Conservation (phyloP, 2,888 invertebrate species). For the Lamellibrachia columna region DNA sequence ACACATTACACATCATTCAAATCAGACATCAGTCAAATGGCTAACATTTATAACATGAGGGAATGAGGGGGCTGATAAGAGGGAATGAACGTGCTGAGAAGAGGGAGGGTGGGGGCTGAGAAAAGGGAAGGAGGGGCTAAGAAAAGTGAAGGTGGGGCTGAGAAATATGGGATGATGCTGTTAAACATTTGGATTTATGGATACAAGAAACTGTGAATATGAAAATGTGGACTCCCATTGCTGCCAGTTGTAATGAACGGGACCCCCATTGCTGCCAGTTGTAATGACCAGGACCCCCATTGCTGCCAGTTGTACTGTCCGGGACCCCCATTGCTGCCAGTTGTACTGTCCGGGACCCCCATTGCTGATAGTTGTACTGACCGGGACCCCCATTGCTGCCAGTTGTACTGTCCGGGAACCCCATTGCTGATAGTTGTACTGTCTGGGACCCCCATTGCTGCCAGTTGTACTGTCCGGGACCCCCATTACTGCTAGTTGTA, state of each 20-base stretch:
- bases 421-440: slow-evolving; percentile 28
- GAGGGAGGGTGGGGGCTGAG: too few relatives aligned
- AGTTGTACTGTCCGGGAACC: slow-evolving; percentile 52
- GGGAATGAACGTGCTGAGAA: too few relatives aligned
- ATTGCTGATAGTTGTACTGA: slow-evolving; percentile 38
- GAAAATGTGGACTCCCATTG: too few relatives aligned
- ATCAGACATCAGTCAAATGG: too few relatives aligned
- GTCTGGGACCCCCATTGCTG: slow-evolving; percentile 50
- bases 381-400: slow-evolving; percentile 47
- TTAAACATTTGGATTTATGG: too few relatives aligned
- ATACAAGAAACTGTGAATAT: too few relatives aligned
- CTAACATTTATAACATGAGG: too few relatives aligned
- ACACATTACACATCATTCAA: not conserved
- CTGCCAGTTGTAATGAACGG: slow-evolving; percentile 50
- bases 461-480: slow-evolving; percentile 53
- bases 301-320: slow-evolving; percentile 44
- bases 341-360: slow-evolving; percentile 54
- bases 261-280: slow-evolving; percentile 30
- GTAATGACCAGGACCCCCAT: slow-evolving; percentile 52
- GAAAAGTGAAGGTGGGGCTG: not conserved
- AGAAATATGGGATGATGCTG: too few relatives aligned
- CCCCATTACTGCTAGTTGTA: not conserved
- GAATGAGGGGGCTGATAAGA: too few relatives aligned
- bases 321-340: slow-evolving; percentile 44
- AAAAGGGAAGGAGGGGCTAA: not conserved